Conservation (phyloP, 2,888 invertebrate genomes). For the Cheilosia scutellata region DNA sequence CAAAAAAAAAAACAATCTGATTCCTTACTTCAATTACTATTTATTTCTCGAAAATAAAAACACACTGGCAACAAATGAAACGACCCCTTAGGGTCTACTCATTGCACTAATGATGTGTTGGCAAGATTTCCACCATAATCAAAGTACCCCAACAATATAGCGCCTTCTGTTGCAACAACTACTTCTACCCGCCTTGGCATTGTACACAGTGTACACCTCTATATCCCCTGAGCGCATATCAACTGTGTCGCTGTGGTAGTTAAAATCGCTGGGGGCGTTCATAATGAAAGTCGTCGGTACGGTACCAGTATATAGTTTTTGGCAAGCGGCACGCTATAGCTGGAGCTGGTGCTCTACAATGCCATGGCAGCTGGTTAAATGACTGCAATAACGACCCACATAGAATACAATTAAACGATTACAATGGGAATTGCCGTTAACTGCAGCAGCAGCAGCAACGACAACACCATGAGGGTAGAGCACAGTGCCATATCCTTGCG, state of each 20-base stretch:
- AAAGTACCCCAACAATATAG: conserved; percentile 36
- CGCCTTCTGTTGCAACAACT: conserved; percentile 2
- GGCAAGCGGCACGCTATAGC: conserved; percentile 54
- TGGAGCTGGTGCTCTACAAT: neutral
- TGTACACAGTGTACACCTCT: neutral
- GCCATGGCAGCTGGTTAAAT: conserved; percentile 54
- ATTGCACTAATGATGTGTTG: conserved; percentile 69
- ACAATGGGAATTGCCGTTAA: conserved; percentile 69
- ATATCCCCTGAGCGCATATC: conserved; percentile 5
- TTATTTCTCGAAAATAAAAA: conserved; percentile 7
- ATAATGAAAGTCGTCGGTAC: conserved; percentile 25
- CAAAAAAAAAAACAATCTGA: neutral
- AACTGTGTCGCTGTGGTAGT: conserved; percentile 45
- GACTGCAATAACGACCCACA: conserved; percentile 71
- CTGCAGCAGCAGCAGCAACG: conserved; percentile 28
- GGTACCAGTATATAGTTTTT: conserved; percentile 13
- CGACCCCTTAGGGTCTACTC: conserved; percentile 42
- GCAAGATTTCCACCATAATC: conserved; percentile 50
- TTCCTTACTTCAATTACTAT: neutral
- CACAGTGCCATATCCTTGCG: conserved; percentile 43
- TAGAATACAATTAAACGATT: conserved; percentile 68
- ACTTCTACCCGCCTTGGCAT: neutral
- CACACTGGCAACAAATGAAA: conserved; percentile 2
- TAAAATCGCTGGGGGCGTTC: conserved; percentile 56
- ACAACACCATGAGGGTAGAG: conserved; percentile 16